These are phyloP conservation scores for Panopea generosa DNA, from an alignment of 2,888 invertebrate genomes.

Conservation along the genomic window DNA sequence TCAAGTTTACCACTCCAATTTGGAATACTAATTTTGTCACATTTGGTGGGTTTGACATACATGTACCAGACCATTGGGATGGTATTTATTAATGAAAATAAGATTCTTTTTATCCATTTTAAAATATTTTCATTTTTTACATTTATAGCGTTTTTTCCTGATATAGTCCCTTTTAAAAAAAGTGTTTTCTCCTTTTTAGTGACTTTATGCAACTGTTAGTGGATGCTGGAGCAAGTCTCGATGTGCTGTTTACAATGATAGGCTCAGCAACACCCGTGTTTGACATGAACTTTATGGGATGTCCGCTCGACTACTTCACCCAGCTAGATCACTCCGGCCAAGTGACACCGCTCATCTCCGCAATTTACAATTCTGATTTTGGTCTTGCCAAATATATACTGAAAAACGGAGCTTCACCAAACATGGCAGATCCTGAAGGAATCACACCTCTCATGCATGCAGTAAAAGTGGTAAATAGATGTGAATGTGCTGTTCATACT, in stretches of 20 bases:
- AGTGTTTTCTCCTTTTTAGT: slow-evolving; percentile 64
- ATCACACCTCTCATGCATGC: slow-evolving; percentile 86
- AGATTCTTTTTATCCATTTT: no score
- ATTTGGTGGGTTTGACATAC: no score
- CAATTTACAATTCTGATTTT: slow-evolving; percentile 82
- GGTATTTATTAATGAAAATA: no score
- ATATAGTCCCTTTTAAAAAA: no score
- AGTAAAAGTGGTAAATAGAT: slow-evolving; percentile 81
- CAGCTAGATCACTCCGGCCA: slow-evolving; percentile 53
- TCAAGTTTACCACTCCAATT: no score
- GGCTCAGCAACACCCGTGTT: slow-evolving; percentile 75
- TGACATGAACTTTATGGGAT: slow-evolving; percentile 65
- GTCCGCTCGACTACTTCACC: slow-evolving; percentile 71
- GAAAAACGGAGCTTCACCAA: slow-evolving; percentile 82
- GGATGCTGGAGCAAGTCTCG: slow-evolving; percentile 75
- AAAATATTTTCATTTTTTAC: no score
- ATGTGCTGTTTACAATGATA: slow-evolving; percentile 81
- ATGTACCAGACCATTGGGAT: no score
- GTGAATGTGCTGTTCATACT: no score
- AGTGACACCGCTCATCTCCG: slow-evolving; percentile 84
- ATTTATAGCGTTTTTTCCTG: no score
- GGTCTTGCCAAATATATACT: slow-evolving; percentile 82
- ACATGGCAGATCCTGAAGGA: slow-evolving; percentile 83
- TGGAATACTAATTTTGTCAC: no score
- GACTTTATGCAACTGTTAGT: slow-evolving; percentile 75